Conservation (phyloP, 2,888 invertebrate genomes). For the Colletes collaris region DNA sequence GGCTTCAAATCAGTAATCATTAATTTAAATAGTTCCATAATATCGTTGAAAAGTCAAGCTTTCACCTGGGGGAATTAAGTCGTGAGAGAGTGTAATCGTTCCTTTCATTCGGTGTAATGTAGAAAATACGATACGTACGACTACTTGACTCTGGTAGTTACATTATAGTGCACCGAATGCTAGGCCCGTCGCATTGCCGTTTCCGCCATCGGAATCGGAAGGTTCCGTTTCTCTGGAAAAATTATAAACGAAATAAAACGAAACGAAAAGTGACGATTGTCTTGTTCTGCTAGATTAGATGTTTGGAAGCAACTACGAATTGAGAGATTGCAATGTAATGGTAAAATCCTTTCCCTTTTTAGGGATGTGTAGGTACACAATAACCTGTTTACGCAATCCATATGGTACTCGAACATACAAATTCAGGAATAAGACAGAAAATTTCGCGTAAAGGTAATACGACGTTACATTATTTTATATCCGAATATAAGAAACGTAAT, state of each 20-base stretch:
- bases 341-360: conserved; percentile 12
- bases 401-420: neutral
- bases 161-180: conserved; percentile 12
- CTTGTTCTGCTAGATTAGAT: neutral
- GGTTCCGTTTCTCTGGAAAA: conserved; percentile 43
- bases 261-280: neutral
- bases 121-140: conserved; percentile 19
- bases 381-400: no score
- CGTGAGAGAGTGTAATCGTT: neutral
- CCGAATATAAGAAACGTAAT: neutral
- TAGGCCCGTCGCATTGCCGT: conserved; percentile 2
- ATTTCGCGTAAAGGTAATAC: neutral
- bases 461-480: neutral
- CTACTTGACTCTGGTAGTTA: conserved; percentile 5
- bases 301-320: neutral
- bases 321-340: conserved; percentile 13
- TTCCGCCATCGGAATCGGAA: neutral
- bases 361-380: no score
- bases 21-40: no score
- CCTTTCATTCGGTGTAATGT: neutral
- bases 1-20: no score
- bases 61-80: neutral
- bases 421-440: neutral
- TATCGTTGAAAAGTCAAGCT: no score
- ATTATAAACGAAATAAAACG: conserved; percentile 30